Percentiles rank a stretch among this genome's conserved stretches.
Conservation (phyloP, 1,140 invertebrate genomes). For the Sminthurinus signatus region DNA sequence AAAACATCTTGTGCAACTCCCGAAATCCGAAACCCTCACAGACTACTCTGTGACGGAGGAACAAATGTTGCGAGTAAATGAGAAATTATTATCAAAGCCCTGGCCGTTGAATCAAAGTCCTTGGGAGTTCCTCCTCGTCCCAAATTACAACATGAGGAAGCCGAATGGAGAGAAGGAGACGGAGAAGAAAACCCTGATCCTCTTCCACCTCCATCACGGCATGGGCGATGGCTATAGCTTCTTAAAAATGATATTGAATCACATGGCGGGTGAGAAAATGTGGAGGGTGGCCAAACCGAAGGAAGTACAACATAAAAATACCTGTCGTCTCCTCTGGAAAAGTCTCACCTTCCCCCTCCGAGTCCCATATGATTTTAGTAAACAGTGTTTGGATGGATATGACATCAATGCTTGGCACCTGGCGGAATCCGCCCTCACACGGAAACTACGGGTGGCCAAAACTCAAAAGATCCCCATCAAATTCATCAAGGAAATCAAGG, state of each 20-base stretch:
- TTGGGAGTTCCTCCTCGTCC: constrained; percentile 16
- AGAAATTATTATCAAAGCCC: neutral
- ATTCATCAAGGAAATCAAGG: constrained; percentile 18
- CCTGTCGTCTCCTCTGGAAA: neutral
- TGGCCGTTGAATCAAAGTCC: constrained; percentile 5
- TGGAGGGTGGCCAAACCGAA: neutral
- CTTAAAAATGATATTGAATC: constrained; percentile 3
- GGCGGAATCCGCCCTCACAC: neutral
- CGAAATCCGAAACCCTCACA: too few relatives aligned
- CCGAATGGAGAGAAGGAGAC: neutral
- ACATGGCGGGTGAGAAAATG: neutral
- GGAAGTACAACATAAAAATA: neutral
- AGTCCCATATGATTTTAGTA: neutral
- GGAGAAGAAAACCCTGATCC: neutral
- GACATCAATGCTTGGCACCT: constrained; percentile 7
- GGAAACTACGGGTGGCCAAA: neutral
- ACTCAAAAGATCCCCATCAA: constrained; percentile 7
- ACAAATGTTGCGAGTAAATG: neutral
- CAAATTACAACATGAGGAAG: constrained; percentile 2
- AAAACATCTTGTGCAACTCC: too few relatives aligned
- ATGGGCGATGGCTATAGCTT: constrained; percentile 9
- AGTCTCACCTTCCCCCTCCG: neutral
- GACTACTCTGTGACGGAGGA: too few relatives aligned
- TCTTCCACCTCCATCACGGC: constrained; percentile 14
- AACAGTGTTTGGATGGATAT: neutral